Evolutionary conservation across 1,140 invertebrate genomes (phyloP), one percentile per base, ranked within the genome.

Genomic region (Rhopalosiphum maidis): DNA sequence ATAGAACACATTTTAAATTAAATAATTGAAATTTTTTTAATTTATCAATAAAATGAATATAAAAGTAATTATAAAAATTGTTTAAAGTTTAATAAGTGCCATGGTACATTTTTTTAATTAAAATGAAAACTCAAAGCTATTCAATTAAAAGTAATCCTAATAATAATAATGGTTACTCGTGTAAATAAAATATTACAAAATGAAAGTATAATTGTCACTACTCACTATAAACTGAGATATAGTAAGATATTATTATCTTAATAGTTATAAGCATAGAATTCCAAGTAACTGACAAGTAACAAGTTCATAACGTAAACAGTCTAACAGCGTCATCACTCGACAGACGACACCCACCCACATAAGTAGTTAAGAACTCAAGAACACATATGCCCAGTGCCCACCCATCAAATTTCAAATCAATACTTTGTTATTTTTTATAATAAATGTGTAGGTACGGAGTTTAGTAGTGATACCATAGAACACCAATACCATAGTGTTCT

Each of bases 1-100:
- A 55, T 41, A 15, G 77, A 51, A 83, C 48, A 30, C 91, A 93
- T 93, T n/a, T 83, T 92, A 6, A 60, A 41, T 90, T 90, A 23
- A 91, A 55, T 22, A 89, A 35, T 55, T 22, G 15, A 37, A 23
- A n/a, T 37, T 3, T 48, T 48, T 48, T 35, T 35, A 87, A 35
- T 48, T n/a, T 22, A 22, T n/a, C 2, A 30, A 15, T 35, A 48
- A n/a, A 48, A 86, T 86, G 15, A 25, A 30, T 86, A n/a, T 87
- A 48, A 48, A 51, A 48, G 0, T 48, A 85, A 43, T 43, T 41
- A 1, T 0, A 43, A 43, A 85, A 60, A 60, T 8, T 60, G 9
- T 60, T 60, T 9, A 2, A 60, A 60, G 55, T 30, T 9, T 60
- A 60, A 60, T 55, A 11, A 2, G 9, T 46, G 11, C 55, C 25